Percentiles rank a stretch among this genome's conserved stretches.
These are phyloP conservation scores for Eutrigla gurnardus DNA, from an alignment of 2,797 vertebrate genomes.

Conservation along the genomic window DNA sequence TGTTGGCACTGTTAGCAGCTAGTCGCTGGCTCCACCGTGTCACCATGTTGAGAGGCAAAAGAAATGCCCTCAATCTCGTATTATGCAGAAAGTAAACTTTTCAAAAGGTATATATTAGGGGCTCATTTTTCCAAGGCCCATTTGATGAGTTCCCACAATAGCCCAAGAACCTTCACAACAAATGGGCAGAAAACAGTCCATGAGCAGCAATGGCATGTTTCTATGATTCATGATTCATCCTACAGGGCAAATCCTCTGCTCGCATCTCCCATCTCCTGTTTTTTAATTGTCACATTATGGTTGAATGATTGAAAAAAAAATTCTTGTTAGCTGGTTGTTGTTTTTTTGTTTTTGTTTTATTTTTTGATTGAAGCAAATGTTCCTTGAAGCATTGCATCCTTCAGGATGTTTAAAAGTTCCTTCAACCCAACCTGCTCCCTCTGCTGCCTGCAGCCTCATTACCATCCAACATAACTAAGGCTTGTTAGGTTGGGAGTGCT, in stretches of 20 bases:
- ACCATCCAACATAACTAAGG: conserved; percentile 15
- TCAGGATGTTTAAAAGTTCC: conserved; percentile 37
- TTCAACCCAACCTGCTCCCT: conserved; percentile 41
- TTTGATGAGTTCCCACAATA: background rate
- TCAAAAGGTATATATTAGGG: background rate
- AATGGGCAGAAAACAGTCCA: background rate
- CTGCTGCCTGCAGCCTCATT: conserved; percentile 36
- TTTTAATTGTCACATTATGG: conserved; percentile 51
- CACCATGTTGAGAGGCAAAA: too few species aligned
- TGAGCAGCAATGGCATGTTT: conserved; percentile 9
- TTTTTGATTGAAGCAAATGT: conserved; percentile 38
- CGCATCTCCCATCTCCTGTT: conserved; percentile 30
- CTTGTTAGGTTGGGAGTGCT: conserved; percentile 11
- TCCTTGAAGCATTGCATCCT: conserved; percentile 30
- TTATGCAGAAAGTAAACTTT: background rate
- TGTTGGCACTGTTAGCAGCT: too few species aligned
- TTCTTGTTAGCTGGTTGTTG: background rate
- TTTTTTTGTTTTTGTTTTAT: background rate
- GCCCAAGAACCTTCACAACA: conserved; percentile 2
- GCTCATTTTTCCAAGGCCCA: background rate
- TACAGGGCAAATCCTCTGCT: conserved; percentile 7
- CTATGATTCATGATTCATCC: conserved; percentile 22
- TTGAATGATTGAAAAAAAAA: conserved; percentile 32
- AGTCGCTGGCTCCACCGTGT: too few species aligned
- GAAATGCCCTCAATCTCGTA: too few species aligned